Conservation (phyloP, 1,140 invertebrate genomes). For the Brachionus manjavacas region DNA sequence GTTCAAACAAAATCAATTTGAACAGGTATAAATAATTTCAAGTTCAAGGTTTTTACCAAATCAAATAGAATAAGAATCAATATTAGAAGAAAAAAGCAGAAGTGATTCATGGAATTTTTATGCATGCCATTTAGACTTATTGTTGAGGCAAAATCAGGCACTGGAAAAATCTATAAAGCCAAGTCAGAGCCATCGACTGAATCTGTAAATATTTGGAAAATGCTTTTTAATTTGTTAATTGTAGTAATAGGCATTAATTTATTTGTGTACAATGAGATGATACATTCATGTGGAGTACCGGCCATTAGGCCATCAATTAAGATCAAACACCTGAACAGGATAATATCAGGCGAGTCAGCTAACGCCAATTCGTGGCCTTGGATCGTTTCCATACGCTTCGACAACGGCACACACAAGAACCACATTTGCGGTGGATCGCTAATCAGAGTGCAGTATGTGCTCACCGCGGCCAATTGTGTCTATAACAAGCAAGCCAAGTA, state of each 20-base stretch:
- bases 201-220: background rate
- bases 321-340: background rate
- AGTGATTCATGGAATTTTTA: background rate
- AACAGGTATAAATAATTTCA: too few species aligned
- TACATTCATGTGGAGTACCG: background rate
- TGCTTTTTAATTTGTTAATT: background rate
- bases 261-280: background rate
- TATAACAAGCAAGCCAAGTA: background rate
- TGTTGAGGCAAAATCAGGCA: background rate
- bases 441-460: background rate
- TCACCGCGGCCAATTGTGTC: constrained; percentile 32
- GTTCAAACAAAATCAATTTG: too few species aligned
- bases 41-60: too few species aligned
- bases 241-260: background rate
- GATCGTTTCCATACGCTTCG: constrained; percentile 18
- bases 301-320: background rate
- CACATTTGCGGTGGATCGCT: constrained; percentile 15
- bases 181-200: background rate
- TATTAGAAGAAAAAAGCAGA: background rate
- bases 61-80: too few species aligned
- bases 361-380: constrained; percentile 28
- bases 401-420: background rate
- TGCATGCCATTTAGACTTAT: background rate
- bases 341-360: background rate
- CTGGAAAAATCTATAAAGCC: background rate